A percentile compares a stretch with the other conserved stretches of the same genome.
Conservation (phyloP, 2,797 vertebrate genomes). For the Balearica regulorum region DNA sequence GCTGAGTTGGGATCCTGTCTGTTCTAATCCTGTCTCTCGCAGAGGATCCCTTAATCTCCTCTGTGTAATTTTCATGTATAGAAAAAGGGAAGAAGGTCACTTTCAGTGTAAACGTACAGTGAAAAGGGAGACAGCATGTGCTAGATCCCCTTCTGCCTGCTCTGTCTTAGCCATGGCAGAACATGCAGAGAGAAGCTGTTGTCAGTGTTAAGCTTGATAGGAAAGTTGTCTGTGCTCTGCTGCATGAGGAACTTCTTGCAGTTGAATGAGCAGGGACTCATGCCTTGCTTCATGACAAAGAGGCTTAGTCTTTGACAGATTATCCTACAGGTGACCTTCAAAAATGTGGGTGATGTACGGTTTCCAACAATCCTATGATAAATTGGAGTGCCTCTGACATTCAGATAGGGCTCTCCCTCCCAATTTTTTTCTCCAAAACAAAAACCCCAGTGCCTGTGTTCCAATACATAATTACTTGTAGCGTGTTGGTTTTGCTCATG, state of each 20-base stretch:
- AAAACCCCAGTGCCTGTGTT: not conserved
- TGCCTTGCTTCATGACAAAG: not conserved
- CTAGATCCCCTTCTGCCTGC: not conserved
- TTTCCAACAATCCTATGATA: not conserved
- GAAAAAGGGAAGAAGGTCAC: not conserved
- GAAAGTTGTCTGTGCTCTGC: not conserved
- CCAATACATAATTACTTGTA: not conserved
- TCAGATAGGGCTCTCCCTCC: not conserved
- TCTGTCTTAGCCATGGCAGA: not conserved
- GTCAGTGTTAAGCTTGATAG: not conserved
- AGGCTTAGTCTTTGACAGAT: not conserved
- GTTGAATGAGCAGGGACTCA: not conserved
- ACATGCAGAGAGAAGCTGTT: not conserved
- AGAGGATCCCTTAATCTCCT: not conserved
- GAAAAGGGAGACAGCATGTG: accelerated
- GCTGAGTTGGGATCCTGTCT: not conserved
- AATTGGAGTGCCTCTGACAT: not conserved
- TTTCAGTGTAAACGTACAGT: accelerated
- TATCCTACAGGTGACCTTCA: not conserved
- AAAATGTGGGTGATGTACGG: accelerated
- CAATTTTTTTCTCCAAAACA: not conserved
- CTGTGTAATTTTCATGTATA: not conserved
- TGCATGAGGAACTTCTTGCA: not conserved
- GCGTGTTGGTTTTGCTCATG: accelerated
- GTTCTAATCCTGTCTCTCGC: not conserved